Conservation (phyloP, 2,888 invertebrate genomes). For the Copidosoma aretas region DNA sequence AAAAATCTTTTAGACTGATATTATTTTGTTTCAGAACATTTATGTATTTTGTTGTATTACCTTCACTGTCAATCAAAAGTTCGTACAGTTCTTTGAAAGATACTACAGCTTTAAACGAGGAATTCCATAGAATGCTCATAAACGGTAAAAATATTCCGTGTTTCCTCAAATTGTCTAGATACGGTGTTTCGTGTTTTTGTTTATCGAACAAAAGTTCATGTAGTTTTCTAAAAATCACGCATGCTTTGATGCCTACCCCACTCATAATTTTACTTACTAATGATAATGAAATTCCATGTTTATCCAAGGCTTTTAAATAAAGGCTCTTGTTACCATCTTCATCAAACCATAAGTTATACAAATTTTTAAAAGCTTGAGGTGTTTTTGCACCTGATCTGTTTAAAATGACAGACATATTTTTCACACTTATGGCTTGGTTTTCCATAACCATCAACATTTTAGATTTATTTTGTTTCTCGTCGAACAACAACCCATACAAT, state of each 20-base stretch:
- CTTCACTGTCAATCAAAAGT: not conserved
- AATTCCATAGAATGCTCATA: not conserved
- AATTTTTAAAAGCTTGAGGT: slow-evolving; percentile 7
- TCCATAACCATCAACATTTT: slow-evolving; percentile 1
- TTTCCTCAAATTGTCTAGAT: not conserved
- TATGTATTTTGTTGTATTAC: not conserved
- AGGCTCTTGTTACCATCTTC: slow-evolving; percentile 3
- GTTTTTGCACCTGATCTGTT: not conserved
- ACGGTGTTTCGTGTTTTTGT: not conserved
- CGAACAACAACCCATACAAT: not conserved
- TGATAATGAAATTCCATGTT: not conserved
- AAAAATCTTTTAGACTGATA: not conserved
- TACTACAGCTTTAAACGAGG: not conserved
- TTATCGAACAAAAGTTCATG: not conserved
- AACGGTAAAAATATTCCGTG: not conserved
- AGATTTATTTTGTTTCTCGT: not conserved
- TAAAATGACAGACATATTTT: slow-evolving; percentile 11
- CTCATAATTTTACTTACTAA: slow-evolving; percentile 1
- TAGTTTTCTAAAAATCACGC: slow-evolving; percentile 2
- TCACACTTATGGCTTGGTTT: not conserved
- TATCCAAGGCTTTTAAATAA: slow-evolving; percentile 13
- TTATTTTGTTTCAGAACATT: not conserved
- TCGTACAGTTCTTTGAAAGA: not conserved
- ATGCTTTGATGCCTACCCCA: slow-evolving; percentile 1
- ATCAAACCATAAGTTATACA: slow-evolving; percentile 24